phyloP scores from a whole-genome alignment of 2,113 vertebrate genomes.

The Albula goreensis region DNA sequence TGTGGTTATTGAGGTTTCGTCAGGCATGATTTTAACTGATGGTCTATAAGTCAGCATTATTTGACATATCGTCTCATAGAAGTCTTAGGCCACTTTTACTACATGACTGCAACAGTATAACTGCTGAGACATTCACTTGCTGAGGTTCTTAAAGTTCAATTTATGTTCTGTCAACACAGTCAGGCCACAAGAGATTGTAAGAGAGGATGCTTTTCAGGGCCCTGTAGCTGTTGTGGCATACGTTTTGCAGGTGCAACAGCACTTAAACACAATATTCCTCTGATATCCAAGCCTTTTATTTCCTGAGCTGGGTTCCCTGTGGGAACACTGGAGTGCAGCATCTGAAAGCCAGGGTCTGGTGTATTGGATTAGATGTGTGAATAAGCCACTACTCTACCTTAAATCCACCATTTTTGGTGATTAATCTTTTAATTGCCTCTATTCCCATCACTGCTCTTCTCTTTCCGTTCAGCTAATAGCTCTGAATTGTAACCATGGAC shows the following conservation, averaged over 20 bases:
- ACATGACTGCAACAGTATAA: no score
- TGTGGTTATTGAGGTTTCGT: not conserved
- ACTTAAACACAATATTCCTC: not conserved
- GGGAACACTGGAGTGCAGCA: not conserved
- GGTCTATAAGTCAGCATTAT: not conserved
- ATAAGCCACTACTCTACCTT: not conserved
- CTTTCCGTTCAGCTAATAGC: slow-evolving; percentile 27
- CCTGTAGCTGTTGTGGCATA: not conserved
- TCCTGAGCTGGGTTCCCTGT: not conserved
- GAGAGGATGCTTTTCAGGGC: not conserved
- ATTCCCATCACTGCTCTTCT: not conserved
- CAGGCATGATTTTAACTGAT: not conserved
- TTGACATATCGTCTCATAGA: not conserved
- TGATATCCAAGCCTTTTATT: not conserved
- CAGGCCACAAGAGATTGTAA: not conserved
- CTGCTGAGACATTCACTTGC: no score
- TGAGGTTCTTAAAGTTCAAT: not conserved
- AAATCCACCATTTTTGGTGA: not conserved
- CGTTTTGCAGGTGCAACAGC: not conserved
- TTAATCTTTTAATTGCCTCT: slow-evolving; percentile 27
- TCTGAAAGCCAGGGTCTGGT: not conserved
- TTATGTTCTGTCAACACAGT: not conserved
- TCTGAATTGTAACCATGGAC: not conserved
- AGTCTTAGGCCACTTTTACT: not conserved
- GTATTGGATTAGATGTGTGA: not conserved